A percentile compares a stretch with the other conserved stretches of the same genome.
Evolutionary conservation across 2,888 invertebrate species (phyloP).

Genomic region (Orthosia gothica): DNA sequence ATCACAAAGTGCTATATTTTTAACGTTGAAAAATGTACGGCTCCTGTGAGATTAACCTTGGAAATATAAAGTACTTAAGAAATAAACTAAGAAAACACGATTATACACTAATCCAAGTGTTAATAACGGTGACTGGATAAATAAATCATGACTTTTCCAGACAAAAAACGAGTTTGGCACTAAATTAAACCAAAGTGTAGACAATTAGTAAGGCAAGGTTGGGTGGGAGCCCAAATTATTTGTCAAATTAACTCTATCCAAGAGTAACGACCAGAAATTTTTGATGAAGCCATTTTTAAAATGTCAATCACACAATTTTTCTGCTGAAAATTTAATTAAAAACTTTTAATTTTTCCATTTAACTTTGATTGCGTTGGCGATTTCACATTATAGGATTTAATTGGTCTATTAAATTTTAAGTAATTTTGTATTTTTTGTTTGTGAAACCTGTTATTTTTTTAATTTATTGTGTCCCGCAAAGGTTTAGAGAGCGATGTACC

Average conservation of each 20-base stretch:
- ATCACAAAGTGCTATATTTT: too few species aligned
- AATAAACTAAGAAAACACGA: background rate
- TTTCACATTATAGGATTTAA: constrained; percentile 8
- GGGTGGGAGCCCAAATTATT: constrained; percentile 28
- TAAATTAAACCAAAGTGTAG: constrained; percentile 21
- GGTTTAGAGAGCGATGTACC: too few species aligned
- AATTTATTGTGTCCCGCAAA: too few species aligned
- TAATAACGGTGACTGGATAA: background rate
- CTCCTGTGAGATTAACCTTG: too few species aligned
- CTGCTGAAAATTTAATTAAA: constrained; percentile 42
- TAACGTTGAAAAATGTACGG: too few species aligned
- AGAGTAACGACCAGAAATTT: constrained; percentile 32
- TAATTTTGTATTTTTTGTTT: background rate
- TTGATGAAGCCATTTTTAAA: constrained; percentile 32
- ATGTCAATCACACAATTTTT: constrained; percentile 17
- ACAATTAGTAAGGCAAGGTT: constrained; percentile 28
- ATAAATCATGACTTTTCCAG: background rate
- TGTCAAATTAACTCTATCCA: constrained; percentile 47
- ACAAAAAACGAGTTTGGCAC: constrained; percentile 23
- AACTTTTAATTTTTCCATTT: constrained; percentile 33
- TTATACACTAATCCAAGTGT: background rate
- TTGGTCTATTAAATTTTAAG: background rate
- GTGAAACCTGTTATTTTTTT: background rate
- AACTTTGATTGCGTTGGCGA: constrained; percentile 27
- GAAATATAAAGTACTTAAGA: too few species aligned